These are phyloP conservation scores for Sminthopsis crassicaudata DNA, from an alignment of 2,113 vertebrate genomes.

Conservation along the genomic window DNA sequence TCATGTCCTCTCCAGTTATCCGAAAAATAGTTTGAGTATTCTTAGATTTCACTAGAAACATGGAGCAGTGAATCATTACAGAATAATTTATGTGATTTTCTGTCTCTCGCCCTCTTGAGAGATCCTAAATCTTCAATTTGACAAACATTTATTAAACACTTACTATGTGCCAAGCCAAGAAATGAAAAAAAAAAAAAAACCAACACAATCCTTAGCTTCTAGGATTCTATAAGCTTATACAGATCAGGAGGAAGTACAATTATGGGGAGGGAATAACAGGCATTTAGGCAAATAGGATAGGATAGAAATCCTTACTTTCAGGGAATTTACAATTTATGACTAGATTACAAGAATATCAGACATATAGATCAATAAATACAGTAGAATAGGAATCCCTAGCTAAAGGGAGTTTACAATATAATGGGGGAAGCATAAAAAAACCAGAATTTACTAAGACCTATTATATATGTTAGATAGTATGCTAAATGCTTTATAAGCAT, in stretches of 20 bases:
- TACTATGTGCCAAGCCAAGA: neutral
- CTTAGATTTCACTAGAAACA: constrained; percentile 58
- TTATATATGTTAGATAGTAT: neutral
- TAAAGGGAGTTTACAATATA: neutral
- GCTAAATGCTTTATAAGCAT: neutral
- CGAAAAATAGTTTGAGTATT: constrained; percentile 40
- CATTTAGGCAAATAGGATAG: neutral
- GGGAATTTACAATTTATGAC: neutral
- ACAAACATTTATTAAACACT: neutral
- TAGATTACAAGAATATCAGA: neutral
- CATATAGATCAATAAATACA: neutral
- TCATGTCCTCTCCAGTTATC: neutral
- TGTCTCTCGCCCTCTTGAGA: neutral
- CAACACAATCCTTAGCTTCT: neutral
- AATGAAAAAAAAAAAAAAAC: neutral
- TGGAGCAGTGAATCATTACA: constrained; percentile 46
- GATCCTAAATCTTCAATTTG: constrained; percentile 25
- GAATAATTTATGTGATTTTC: constrained; percentile 21
- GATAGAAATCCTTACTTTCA: neutral
- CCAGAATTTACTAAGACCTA: neutral
- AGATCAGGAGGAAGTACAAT: neutral
- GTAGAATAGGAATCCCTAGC: neutral
- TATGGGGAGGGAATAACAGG: neutral
- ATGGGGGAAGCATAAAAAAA: neutral
- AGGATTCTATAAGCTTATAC: neutral